Conservation (phyloP, 2,888 invertebrate species). For the Steromphala cineraria region DNA sequence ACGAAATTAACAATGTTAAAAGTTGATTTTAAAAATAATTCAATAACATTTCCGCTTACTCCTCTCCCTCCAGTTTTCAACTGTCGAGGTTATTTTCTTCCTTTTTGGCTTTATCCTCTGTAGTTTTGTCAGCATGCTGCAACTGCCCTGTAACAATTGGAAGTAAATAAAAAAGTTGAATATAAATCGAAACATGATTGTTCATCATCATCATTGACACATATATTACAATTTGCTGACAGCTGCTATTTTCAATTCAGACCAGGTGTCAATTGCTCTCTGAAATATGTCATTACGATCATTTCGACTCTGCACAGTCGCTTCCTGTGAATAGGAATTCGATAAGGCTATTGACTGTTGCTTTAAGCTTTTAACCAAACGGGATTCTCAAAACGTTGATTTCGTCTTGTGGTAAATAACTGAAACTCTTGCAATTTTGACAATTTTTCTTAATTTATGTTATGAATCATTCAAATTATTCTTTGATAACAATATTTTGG, state of each 20-base stretch:
- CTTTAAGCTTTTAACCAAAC: not conserved
- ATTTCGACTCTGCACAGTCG: not conserved
- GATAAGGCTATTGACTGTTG: not conserved
- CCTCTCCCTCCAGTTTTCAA: conserved; percentile 19
- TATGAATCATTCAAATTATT: too few species aligned
- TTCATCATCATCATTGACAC: not conserved
- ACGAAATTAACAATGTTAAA: too few species aligned
- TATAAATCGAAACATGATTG: not conserved
- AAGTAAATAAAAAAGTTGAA: not conserved
- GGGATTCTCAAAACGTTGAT: too few species aligned
- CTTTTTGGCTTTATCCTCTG: conserved; percentile 40
- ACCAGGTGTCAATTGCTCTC: not conserved
- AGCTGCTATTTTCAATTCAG: not conserved
- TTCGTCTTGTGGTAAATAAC: too few species aligned
- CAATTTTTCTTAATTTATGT: too few species aligned
- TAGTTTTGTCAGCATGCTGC: conserved; percentile 57
- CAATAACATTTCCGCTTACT: not conserved
- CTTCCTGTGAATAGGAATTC: not conserved
- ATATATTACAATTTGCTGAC: not conserved
- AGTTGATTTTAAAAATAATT: too few species aligned
- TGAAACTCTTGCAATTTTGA: too few species aligned
- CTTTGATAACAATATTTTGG: too few species aligned
- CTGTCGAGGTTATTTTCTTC: conserved; percentile 25
- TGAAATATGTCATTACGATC: not conserved
- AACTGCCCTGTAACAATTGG: conserved; percentile 54